These are phyloP conservation scores for Luscinia megarhynchos DNA, from an alignment of 2,797 vertebrate species.

Conservation along the genomic window DNA sequence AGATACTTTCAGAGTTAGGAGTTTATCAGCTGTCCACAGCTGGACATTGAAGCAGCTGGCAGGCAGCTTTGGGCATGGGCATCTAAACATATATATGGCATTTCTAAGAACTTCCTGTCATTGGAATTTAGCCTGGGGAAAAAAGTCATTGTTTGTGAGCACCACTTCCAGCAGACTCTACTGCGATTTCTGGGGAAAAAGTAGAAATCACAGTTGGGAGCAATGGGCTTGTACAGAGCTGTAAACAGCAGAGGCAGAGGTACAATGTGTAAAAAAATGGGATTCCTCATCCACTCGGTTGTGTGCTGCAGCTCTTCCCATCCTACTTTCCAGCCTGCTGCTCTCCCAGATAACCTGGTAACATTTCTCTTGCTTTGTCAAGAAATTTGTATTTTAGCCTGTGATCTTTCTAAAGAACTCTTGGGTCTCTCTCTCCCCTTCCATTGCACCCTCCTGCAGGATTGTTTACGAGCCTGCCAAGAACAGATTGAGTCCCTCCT, in stretches of 20 bases:
- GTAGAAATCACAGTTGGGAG: background rate
- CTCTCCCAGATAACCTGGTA: background rate
- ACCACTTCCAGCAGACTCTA: background rate
- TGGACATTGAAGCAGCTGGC: background rate
- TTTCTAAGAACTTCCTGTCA: background rate
- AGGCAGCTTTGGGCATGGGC: background rate
- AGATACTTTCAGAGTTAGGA: background rate
- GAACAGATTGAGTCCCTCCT: conserved; percentile 98
- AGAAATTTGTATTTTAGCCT: background rate
- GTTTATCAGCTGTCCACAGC: background rate
- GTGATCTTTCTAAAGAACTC: conserved; percentile 45
- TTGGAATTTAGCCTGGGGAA: background rate
- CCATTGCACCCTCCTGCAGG: conserved; percentile 77
- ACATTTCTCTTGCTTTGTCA: background rate
- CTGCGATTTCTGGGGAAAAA: background rate
- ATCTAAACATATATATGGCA: background rate
- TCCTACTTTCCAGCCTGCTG: background rate
- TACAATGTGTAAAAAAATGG: background rate
- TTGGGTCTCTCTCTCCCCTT: conserved; percentile 43
- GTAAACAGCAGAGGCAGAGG: background rate
- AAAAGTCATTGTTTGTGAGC: background rate
- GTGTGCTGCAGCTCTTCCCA: background rate
- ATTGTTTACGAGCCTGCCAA: conserved; percentile 97
- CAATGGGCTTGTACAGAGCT: background rate
- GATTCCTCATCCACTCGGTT: background rate